Conservation (phyloP, 2,888 invertebrate species). For the Mongoloraphidia duomilia region DNA sequence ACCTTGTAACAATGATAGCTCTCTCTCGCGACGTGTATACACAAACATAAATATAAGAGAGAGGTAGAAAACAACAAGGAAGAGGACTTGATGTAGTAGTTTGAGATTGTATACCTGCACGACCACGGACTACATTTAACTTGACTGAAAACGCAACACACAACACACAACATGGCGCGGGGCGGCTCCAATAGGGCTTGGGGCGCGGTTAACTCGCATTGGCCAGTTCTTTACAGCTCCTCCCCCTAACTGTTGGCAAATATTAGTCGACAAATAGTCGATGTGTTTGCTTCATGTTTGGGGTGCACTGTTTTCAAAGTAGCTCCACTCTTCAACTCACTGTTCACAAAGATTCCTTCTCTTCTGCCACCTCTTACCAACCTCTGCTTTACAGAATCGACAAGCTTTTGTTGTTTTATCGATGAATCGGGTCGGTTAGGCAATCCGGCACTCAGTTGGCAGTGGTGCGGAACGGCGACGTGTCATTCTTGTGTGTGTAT, state of each 20-base stretch:
- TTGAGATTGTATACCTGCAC: conserved; percentile 2
- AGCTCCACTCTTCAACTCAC: no score
- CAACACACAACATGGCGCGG: conserved; percentile 33
- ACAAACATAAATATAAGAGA: no score
- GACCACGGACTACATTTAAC: conserved; percentile 11
- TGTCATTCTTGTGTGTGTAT: conserved; percentile 1
- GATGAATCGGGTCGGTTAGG: background rate
- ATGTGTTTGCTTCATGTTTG: conserved; percentile 33
- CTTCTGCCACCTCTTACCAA: no score
- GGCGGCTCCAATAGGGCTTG: conserved; percentile 24
- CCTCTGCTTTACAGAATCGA: no score
- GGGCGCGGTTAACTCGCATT: conserved; percentile 24
- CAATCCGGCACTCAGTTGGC: background rate
- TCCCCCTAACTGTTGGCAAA: conserved; percentile 32
- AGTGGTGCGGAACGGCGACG: background rate
- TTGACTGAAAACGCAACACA: conserved; percentile 22
- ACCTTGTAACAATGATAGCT: no score
- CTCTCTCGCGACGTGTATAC: no score
- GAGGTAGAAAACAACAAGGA: no score
- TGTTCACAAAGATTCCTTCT: no score
- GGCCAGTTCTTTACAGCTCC: conserved; percentile 21
- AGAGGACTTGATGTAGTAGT: background rate
- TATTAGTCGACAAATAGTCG: conserved; percentile 35
- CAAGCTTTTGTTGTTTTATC: no score
- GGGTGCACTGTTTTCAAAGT: conserved; percentile 25